Percentiles rank a stretch among this genome's conserved stretches.
Evolutionary conservation across 2,888 invertebrate genomes (phyloP).

Genomic region (Fissipunctia ypsillon): DNA sequence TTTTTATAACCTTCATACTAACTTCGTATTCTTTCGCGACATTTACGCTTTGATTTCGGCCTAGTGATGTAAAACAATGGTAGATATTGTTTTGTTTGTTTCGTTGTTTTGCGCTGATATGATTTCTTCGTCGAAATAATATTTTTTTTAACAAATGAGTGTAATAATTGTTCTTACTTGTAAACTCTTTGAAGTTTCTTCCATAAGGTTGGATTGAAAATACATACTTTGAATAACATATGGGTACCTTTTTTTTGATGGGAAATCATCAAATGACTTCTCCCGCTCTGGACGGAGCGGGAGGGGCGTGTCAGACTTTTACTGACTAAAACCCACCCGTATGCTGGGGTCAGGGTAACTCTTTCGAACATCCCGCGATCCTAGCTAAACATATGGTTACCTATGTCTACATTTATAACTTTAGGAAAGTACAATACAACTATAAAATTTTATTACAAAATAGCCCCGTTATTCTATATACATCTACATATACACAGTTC

Average conservation of each 20-base stretch:
- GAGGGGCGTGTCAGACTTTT: no score
- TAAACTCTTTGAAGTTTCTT: neutral
- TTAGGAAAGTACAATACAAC: neutral
- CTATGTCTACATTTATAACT: neutral
- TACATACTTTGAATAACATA: neutral
- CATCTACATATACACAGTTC: no score
- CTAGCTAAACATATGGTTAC: no score
- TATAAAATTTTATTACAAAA: conserved; percentile 14
- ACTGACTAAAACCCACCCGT: no score
- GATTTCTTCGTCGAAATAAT: conserved; percentile 1
- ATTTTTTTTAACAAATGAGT: no score
- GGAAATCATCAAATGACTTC: no score
- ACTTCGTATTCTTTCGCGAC: conserved; percentile 76
- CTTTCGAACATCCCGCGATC: no score
- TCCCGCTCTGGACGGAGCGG: no score
- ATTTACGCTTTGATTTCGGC: conserved; percentile 76
- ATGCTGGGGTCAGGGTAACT: no score
- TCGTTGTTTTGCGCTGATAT: conserved; percentile 11
- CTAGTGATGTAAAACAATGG: conserved; percentile 60
- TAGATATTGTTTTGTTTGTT: conserved; percentile 48
- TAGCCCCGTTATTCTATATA: conserved; percentile 1
- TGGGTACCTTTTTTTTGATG: no score
- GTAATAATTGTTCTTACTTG: neutral
- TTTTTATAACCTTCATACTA: conserved; percentile 86
- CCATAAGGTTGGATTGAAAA: neutral